Evolutionary conservation across 1,140 invertebrate species (phyloP), one percentile per base, ranked within the genome.

Genomic region (Plutomurus gul): DNA sequence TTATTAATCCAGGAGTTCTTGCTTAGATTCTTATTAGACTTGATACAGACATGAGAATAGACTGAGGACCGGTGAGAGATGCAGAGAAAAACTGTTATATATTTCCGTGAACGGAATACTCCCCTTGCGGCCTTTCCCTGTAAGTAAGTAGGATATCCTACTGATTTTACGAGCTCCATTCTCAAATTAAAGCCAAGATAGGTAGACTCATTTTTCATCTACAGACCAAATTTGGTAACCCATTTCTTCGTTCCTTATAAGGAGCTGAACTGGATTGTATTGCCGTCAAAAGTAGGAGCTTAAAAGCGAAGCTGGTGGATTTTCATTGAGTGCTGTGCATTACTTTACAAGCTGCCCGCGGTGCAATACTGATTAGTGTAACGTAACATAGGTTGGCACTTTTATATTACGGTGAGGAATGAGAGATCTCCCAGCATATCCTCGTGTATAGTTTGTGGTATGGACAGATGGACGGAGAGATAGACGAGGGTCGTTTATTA

Each of bases 211-310:
- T 65, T 30, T 65, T 65, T 65, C 56, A 65, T 65, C 56, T 36
- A 16, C 25, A 30, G 16, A 65, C 56, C 56, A 65, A 65, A 65
- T 65, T 65, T 65, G 56, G 56, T 65, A 65, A 65, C 56, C 56
- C 36, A 33, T 65, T 65, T 30, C 56, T 13, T 36, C 25, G 10
- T 33, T 36, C 56, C 56, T 36, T 65, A 33, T 65, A 65, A 36
- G 56, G 56, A 33, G 18, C 4, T 33, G 27, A 36, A 65, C 56
- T 65, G 25, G 56, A 65, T 65, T 65, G 56, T 25, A 33, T 30
- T 65, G 27, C 25, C n/a, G n/a, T n/a, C n/a, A n/a, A n/a, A n/a
- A n/a, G n/a, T n/a, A n/a, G n/a, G n/a, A 33, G 22, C 27, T 65
- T n/a, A 65, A 33, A 36, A 65, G 25, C 10, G 8, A 27, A 65